A percentile compares a stretch with the other conserved stretches of the same genome.
Conservation (phyloP, 2,113 vertebrate species). For the Montifringilla adamsi region DNA sequence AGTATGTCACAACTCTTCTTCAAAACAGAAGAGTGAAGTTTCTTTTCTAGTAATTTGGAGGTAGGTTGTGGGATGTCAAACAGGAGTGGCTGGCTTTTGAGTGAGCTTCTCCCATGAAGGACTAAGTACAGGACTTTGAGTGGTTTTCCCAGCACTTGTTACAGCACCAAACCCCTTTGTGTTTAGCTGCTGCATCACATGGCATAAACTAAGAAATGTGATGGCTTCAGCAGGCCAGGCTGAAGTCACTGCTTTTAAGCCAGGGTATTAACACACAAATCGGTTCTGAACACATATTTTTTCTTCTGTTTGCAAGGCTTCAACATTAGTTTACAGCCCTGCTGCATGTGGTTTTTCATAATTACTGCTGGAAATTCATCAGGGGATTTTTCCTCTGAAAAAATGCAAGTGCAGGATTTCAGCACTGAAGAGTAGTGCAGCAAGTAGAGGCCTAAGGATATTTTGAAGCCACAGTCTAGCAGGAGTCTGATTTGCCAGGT, state of each 20-base stretch:
- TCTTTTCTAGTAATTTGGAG: neutral
- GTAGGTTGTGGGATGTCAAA: neutral
- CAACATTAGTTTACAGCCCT: neutral
- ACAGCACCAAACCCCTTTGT: neutral
- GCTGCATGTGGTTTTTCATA: neutral
- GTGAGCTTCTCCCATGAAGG: neutral
- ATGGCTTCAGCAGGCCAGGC: neutral
- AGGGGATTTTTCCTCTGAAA: neutral
- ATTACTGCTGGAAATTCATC: neutral
- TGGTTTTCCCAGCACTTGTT: rapidly evolving
- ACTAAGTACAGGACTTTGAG: neutral
- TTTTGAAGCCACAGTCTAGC: neutral
- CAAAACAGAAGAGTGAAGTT: neutral
- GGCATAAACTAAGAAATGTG: neutral
- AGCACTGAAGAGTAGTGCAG: neutral
- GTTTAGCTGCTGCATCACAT: neutral
- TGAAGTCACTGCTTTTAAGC: neutral
- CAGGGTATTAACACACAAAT: neutral
- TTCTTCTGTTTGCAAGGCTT: neutral
- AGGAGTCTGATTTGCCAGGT: neutral
- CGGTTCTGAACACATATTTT: neutral
- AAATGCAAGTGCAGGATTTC: neutral
- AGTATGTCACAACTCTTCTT: neutral
- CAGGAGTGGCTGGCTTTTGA: neutral
- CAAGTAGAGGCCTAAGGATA: neutral